Base-by-base conservation (phyloP, 2,888 invertebrate species). In the Acleris laterana region DNA sequence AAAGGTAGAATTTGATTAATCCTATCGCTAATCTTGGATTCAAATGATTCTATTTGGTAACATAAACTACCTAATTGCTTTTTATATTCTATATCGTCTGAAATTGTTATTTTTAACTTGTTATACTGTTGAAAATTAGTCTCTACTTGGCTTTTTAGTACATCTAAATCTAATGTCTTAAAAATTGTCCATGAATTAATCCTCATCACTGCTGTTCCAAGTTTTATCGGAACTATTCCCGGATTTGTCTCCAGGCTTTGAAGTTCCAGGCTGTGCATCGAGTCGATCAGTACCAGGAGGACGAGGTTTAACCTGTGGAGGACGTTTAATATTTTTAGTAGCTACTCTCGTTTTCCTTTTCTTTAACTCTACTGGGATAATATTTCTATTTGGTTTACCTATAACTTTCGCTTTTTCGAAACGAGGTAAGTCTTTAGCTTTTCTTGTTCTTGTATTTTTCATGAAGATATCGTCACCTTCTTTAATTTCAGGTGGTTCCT, bases 341-440 rank as follows among this genome's bases (percentile, higher is more conserved):
- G 68, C 52, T 38, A 62, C 64, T 17, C 51, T 57, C 4, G 68
- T 70, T 9, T 63, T 58, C 38, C 66, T 38, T 42, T 70, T 70
- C 4, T 61, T 63, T 46, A 68, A 6, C 46, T 63, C 16, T 19
- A 70, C 69, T 0, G 65, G 70, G 11, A 71, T 38, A 13, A 68
- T 71, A 52, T 72, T 75, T 13, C 57, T 63, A 19, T 51, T 44
- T 28, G 59, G 46, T 59, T 68, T 55, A 0, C 73, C 71, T 63
- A 51, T 68, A 4, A 71, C 73, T 57, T 64, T 60, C 1, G 72
- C 74, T 46, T 73, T 70, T 52, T 72, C 70, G 17, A 68, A 75
- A 4, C 75, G 62, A 2, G 75, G 72, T 51, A 68, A n/a, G 22
- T 75, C 63, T 46, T 75, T 73, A 6, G 71, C 70, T 59, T 71